phyloP scores from a whole-genome alignment of 2,888 invertebrate species.

The Ceratothoa steindachneri region DNA sequence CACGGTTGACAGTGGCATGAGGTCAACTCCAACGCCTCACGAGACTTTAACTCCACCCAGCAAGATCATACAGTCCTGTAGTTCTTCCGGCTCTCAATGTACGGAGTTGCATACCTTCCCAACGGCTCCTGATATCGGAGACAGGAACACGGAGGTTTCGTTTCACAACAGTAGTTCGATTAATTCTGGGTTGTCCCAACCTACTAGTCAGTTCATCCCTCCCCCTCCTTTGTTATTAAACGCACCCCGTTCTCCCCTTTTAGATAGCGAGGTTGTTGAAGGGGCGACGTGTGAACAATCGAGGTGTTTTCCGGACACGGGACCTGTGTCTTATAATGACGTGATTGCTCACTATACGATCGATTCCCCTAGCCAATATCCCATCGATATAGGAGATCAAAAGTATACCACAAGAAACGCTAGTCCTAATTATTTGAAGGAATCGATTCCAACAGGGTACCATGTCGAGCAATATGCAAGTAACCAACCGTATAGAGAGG shows the following conservation, averaged over 20 bases:
- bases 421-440: not conserved
- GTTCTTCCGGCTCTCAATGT: slow-evolving; percentile 32
- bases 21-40: slow-evolving; percentile 34
- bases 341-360: not conserved
- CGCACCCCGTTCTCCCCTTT: slow-evolving; percentile 27
- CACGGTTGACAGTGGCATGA: slow-evolving; percentile 41
- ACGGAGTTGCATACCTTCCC: slow-evolving; percentile 44
- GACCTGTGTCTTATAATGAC: not conserved
- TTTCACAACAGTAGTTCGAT: slow-evolving; percentile 33
- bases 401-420: not conserved
- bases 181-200: slow-evolving; percentile 30
- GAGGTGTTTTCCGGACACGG: not conserved
- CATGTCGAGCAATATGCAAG: not conserved
- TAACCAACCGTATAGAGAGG: not conserved
- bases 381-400: not conserved
- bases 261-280: not conserved
- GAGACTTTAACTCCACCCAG: slow-evolving; percentile 36
- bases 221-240: slow-evolving; percentile 39
- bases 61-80: slow-evolving; percentile 35
- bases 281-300: not conserved
- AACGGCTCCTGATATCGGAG: slow-evolving; percentile 44
- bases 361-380: not conserved
- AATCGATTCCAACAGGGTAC: not conserved
- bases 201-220: slow-evolving; percentile 43
- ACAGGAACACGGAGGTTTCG: slow-evolving; percentile 44